These are phyloP conservation scores for Hetaerina americana DNA, from an alignment of 1,140 invertebrate genomes.

Conservation along the genomic window DNA sequence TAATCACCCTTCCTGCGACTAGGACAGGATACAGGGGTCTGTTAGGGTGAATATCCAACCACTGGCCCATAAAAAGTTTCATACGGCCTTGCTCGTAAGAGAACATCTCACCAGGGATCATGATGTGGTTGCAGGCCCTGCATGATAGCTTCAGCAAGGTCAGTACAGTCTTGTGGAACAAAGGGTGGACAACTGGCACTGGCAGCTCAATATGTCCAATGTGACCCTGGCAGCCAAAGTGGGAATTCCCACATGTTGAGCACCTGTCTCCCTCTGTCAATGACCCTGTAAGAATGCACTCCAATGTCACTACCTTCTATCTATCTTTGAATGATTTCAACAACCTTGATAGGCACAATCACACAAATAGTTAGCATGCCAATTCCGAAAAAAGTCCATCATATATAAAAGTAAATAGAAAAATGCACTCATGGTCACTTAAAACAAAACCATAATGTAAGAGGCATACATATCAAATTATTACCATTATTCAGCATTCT, in stretches of 20 bases:
- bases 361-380: too few relatives aligned
- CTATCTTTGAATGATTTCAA: too few relatives aligned
- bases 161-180: conserved; percentile 66
- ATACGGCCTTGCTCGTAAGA: neutral
- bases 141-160: conserved; percentile 54
- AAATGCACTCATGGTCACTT: too few relatives aligned
- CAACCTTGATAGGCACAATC: too few relatives aligned
- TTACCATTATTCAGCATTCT: too few relatives aligned
- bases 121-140: conserved; percentile 51
- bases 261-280: conserved; percentile 52
- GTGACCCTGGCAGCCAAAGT: conserved; percentile 76
- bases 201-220: conserved; percentile 92
- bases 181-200: conserved; percentile 79
- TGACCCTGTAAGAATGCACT: conserved; percentile 40
- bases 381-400: too few relatives aligned
- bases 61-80: neutral
- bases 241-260: conserved; percentile 59
- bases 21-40: neutral
- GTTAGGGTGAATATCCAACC: neutral
- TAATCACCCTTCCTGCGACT: too few relatives aligned
- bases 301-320: too few relatives aligned
- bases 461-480: too few relatives aligned
- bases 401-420: too few relatives aligned
- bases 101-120: conserved; percentile 45
- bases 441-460: too few relatives aligned